A percentile compares a stretch with the other conserved stretches of the same genome.
Conservation (phyloP, 2,888 invertebrate species). For the Watsonalla binaria region DNA sequence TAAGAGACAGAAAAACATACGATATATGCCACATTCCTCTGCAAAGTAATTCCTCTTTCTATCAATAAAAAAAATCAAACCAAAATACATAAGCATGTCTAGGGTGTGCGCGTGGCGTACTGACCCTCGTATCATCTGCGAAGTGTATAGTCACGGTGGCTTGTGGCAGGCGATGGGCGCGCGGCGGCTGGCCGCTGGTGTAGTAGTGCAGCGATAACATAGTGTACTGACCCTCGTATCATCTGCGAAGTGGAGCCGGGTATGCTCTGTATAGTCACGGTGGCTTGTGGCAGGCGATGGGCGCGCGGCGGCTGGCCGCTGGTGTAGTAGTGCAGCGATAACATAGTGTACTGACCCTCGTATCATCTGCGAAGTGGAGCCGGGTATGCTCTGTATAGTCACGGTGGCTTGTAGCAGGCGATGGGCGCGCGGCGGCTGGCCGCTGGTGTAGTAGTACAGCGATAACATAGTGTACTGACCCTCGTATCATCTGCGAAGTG, state of each 20-base stretch:
- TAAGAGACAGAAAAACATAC: constrained; percentile 13
- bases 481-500: constrained; percentile 62
- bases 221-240: constrained; percentile 60
- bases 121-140: constrained; percentile 66
- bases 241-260: constrained; percentile 64
- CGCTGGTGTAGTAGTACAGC: constrained; percentile 53
- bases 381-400: constrained; percentile 68
- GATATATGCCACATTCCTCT: background rate
- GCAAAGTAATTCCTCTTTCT: too few species aligned
- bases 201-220: constrained; percentile 62
- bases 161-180: constrained; percentile 55
- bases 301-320: constrained; percentile 36
- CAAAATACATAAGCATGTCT: background rate
- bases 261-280: constrained; percentile 67
- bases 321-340: constrained; percentile 59
- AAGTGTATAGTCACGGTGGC: constrained; percentile 66
- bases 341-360: constrained; percentile 59
- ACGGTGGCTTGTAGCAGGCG: constrained; percentile 62
- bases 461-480: constrained; percentile 38
- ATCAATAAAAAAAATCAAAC: constrained; percentile 1
- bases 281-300: constrained; percentile 57
- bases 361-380: constrained; percentile 61
- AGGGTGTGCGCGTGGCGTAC: constrained; percentile 14
- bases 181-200: constrained; percentile 33
- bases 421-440: constrained; percentile 37